Evolutionary conservation across 1,140 invertebrate genomes (phyloP).

Genomic region (Bombus sylvicola): DNA sequence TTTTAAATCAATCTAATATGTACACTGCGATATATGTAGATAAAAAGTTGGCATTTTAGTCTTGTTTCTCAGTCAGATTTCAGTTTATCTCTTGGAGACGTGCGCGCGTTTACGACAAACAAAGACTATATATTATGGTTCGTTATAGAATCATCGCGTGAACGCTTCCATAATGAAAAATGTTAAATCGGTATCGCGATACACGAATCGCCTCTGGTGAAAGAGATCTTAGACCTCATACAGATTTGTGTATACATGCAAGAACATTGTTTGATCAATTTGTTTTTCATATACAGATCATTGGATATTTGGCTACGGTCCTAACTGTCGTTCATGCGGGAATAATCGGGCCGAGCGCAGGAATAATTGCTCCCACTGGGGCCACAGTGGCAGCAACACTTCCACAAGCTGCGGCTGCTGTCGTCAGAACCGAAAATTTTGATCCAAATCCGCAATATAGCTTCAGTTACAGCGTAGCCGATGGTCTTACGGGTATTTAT

Average conservation of each 20-base stretch:
- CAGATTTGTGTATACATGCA: background rate
- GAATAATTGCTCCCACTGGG: constrained; percentile 62
- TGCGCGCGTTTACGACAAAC: too few relatives aligned
- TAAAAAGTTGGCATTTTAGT: too few relatives aligned
- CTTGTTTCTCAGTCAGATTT: background rate
- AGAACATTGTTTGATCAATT: background rate
- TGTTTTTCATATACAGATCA: constrained; percentile 33
- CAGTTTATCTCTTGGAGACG: background rate
- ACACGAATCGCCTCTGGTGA: too few relatives aligned
- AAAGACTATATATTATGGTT: too few relatives aligned
- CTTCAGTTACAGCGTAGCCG: constrained; percentile 88
- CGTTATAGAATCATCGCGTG: too few relatives aligned
- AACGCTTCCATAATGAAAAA: too few relatives aligned
- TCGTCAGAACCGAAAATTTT: constrained; percentile 83
- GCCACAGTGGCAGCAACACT: constrained; percentile 71
- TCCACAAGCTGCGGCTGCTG: constrained; percentile 67
- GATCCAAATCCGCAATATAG: constrained; percentile 89
- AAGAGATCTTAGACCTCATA: background rate
- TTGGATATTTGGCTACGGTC: constrained; percentile 55
- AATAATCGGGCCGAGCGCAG: constrained; percentile 66
- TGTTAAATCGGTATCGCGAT: too few relatives aligned
- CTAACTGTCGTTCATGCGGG: constrained; percentile 72
- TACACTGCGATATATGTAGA: background rate
- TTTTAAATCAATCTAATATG: too few relatives aligned
- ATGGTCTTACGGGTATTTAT: constrained; percentile 85